phyloP scores from a whole-genome alignment of 37 sponge, comb jelly and placozoan species.

The Lycopodina hypogea region DNA sequence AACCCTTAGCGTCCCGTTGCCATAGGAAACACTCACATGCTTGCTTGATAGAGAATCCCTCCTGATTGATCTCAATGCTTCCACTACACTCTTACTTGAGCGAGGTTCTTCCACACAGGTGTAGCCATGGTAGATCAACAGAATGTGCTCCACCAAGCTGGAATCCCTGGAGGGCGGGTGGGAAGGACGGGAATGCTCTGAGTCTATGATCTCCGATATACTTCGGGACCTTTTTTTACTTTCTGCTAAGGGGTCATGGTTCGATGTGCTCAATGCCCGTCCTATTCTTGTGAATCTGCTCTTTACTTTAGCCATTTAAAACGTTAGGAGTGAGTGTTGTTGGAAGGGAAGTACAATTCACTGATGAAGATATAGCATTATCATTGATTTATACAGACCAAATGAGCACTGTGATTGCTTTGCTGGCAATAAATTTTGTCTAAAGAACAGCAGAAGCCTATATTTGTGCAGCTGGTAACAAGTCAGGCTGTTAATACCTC shows the following conservation, averaged over 20 bases:
- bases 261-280: conserved; percentile 9
- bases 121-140: conserved; percentile 37
- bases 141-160: background rate
- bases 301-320: conserved; percentile 1
- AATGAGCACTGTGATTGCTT: too few relatives aligned
- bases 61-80: conserved; percentile 18
- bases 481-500: too few relatives aligned
- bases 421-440: too few relatives aligned
- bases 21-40: conserved; percentile 4
- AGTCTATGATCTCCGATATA: conserved; percentile 7
- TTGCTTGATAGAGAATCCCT: background rate
- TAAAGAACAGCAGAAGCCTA: too few relatives aligned
- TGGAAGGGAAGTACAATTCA: too few relatives aligned
- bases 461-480: too few relatives aligned
- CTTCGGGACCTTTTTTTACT: conserved; percentile 1
- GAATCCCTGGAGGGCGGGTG: background rate
- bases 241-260: background rate
- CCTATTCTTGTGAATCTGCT: background rate
- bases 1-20: conserved; percentile 17
- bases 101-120: conserved; percentile 18
- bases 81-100: conserved; percentile 11
- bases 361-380: too few relatives aligned
- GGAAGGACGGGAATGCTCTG: background rate
- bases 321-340: too few relatives aligned
- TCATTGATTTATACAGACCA: too few relatives aligned